Conservation (phyloP, 2,797 vertebrate species). For the Gobionotothen gibberifrons region DNA sequence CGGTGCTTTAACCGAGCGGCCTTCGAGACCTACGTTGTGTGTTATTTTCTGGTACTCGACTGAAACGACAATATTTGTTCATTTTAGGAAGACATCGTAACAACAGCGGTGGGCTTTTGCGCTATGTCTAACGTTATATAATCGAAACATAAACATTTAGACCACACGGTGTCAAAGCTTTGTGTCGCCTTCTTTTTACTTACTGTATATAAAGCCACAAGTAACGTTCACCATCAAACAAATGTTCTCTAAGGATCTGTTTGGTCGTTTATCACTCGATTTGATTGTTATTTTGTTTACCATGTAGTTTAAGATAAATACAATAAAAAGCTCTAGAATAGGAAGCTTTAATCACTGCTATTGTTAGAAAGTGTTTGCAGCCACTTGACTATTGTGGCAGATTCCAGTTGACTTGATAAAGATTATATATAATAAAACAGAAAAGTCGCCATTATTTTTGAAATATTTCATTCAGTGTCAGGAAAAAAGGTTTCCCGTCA, state of each 20-base stretch:
- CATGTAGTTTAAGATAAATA: not conserved
- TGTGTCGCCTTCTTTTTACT: not conserved
- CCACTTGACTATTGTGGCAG: not conserved
- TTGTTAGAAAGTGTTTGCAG: not conserved
- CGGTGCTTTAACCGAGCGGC: slow-evolving; percentile 44
- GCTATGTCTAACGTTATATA: no score
- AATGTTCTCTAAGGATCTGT: not conserved
- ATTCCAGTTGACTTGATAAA: not conserved
- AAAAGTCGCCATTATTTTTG: not conserved
- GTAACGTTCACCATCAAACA: slow-evolving; percentile 1
- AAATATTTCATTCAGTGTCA: not conserved
- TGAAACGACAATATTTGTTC: not conserved
- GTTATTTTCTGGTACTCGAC: slow-evolving; percentile 5
- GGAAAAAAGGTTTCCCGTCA: not conserved
- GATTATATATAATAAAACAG: no score
- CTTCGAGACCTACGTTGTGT: slow-evolving; percentile 12
- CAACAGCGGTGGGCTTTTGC: not conserved
- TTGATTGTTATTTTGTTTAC: not conserved
- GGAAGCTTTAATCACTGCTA: not conserved
- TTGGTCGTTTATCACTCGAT: not conserved
- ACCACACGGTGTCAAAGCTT: not conserved
- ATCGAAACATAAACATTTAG: rapidly evolving
- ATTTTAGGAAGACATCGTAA: not conserved
- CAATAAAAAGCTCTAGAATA: not conserved
- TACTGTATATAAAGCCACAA: not conserved